Conservation (phyloP, 2,888 invertebrate genomes). For the Phortica magna region DNA sequence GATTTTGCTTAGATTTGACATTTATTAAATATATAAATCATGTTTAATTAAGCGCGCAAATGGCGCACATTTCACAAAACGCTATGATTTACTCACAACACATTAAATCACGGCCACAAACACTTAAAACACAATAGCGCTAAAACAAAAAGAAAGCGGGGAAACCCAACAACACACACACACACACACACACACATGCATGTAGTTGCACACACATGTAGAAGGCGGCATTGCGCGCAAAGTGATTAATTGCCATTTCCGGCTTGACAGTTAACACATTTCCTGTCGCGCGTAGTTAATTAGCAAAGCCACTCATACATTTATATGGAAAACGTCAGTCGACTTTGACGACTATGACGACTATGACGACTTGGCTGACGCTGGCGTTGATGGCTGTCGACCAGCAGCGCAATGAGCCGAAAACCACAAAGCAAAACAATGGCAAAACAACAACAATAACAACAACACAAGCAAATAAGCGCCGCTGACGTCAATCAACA, state of each 20-base stretch:
- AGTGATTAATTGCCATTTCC: constrained; percentile 68
- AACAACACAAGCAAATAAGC: too few relatives aligned
- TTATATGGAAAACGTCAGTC: background rate
- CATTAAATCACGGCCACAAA: constrained; percentile 3
- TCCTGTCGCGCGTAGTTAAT: constrained; percentile 62
- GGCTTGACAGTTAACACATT: constrained; percentile 65
- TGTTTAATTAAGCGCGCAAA: background rate
- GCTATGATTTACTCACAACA: constrained; percentile 2
- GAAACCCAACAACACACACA: background rate
- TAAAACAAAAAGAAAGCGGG: too few relatives aligned
- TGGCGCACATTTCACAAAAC: background rate
- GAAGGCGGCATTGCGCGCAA: constrained; percentile 54
- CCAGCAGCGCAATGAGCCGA: too few relatives aligned
- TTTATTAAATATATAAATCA: background rate
- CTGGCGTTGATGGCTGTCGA: too few relatives aligned
- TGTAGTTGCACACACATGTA: background rate
- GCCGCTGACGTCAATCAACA: too few relatives aligned
- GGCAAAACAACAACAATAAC: too few relatives aligned
- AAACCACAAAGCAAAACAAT: too few relatives aligned
- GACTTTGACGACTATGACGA: background rate
- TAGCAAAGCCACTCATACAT: constrained; percentile 43
- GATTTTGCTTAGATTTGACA: background rate
- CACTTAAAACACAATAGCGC: background rate
- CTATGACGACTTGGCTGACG: too few relatives aligned
- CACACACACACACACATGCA: background rate